These are phyloP conservation scores for Hipposideros armiger DNA, from an alignment of 2,113 vertebrate species.

Conservation along the genomic window DNA sequence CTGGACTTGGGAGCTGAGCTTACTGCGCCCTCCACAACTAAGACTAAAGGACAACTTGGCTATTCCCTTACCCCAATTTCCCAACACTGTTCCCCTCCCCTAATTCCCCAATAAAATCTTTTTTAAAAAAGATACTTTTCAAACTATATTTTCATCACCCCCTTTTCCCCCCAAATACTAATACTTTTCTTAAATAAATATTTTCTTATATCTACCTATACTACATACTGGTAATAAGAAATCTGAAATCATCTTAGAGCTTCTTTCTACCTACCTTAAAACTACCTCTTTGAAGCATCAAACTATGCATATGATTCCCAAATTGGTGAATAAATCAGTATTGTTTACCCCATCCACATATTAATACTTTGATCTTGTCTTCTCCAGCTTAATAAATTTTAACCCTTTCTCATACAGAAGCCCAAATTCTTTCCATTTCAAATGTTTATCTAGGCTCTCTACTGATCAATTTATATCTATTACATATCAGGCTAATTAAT, in stretches of 20 bases:
- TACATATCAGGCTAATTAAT: neutral
- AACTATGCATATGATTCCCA: neutral
- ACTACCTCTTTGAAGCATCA: constrained; percentile 5
- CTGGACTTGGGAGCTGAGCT: too few species aligned
- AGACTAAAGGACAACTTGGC: too few species aligned
- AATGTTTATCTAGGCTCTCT: constrained; percentile 41
- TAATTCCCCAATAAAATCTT: too few species aligned
- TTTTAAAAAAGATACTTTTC: neutral
- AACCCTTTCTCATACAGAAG: constrained; percentile 47
- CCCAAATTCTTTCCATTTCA: constrained; percentile 20
- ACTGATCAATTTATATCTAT: neutral
- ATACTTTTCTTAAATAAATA: constrained; percentile 20
- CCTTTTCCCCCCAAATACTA: neutral
- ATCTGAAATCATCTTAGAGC: neutral
- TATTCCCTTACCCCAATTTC: too few species aligned
- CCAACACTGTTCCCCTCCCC: too few species aligned
- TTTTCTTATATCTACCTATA: constrained; percentile 30
- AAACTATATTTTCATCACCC: constrained; percentile 9
- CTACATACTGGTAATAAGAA: neutral
- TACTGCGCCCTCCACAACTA: too few species aligned
- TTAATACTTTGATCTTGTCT: neutral
- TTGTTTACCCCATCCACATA: neutral
- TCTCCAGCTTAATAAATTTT: neutral
- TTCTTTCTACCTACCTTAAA: constrained; percentile 36
- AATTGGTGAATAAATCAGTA: neutral